Evolutionary conservation across 1,140 invertebrate genomes (phyloP).

Genomic region (Pogonomyrmex barbatus): DNA sequence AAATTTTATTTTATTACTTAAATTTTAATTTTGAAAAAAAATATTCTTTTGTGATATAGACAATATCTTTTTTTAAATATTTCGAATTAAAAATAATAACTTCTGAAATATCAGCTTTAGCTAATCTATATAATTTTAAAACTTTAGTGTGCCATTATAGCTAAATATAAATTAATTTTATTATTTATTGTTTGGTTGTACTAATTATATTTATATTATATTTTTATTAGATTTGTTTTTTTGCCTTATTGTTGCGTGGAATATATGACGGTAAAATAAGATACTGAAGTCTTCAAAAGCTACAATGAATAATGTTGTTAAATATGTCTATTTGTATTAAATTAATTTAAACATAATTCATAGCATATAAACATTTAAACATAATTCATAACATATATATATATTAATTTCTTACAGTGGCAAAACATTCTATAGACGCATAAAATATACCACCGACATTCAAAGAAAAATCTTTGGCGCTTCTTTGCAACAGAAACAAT

Average conservation of each 20-base stretch:
- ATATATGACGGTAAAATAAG: slow-evolving; percentile 24
- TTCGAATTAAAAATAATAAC: too few relatives aligned
- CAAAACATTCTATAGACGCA: neutral
- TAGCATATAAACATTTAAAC: too few relatives aligned
- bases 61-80: neutral
- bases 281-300: neutral
- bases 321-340: neutral
- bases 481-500: neutral
- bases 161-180: neutral
- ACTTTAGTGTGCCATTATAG: neutral
- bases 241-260: neutral
- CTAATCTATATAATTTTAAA: neutral
- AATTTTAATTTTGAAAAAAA: too few relatives aligned
- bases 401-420: neutral
- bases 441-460: neutral
- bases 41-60: too few relatives aligned
- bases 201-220: neutral
- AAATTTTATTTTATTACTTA: too few relatives aligned
- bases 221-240: neutral
- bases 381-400: too few relatives aligned
- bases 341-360: neutral
- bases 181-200: neutral
- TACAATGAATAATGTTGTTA: neutral
- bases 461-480: neutral
- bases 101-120: neutral